Percentiles rank a stretch among this genome's conserved stretches.
Conservation (phyloP, 2,113 vertebrate species). For the Pterocles orientalis region DNA sequence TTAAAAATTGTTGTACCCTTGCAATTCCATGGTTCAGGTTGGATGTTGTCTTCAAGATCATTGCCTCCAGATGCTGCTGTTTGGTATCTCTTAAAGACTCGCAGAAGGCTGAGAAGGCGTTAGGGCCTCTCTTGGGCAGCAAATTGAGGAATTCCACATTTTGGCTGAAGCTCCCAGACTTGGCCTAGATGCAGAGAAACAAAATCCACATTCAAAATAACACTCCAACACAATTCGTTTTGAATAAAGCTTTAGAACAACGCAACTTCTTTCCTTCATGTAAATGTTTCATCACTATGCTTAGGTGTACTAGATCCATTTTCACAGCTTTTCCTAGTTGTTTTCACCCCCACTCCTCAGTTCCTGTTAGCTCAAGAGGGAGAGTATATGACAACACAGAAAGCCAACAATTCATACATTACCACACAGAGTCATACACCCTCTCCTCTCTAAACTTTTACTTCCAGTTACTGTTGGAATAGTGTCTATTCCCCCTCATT, state of each 20-base stretch:
- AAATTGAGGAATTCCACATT: slow-evolving; percentile 84
- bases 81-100: slow-evolving; percentile 85
- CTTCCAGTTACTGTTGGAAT: neutral
- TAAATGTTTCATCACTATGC: neutral
- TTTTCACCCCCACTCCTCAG: neutral
- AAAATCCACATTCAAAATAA: neutral
- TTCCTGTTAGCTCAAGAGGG: neutral
- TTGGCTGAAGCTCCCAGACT: slow-evolving; percentile 81
- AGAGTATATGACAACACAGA: neutral
- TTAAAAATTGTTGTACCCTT: slow-evolving; percentile 33
- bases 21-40: neutral
- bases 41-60: slow-evolving; percentile 59
- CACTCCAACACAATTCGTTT: neutral
- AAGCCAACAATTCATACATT: neutral
- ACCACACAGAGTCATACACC: neutral
- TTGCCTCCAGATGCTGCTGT: slow-evolving; percentile 85
- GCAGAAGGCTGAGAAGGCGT: slow-evolving; percentile 89
- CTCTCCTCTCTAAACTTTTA: neutral
- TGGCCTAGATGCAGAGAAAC: slow-evolving; percentile 70
- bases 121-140: slow-evolving; percentile 90
- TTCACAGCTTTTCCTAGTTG: neutral
- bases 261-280: neutral
- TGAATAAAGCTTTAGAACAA: neutral
- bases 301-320: neutral
- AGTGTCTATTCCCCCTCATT: neutral